Evolutionary conservation across 2,113 vertebrate species (phyloP).

Genomic region (Guaruba guarouba): DNA sequence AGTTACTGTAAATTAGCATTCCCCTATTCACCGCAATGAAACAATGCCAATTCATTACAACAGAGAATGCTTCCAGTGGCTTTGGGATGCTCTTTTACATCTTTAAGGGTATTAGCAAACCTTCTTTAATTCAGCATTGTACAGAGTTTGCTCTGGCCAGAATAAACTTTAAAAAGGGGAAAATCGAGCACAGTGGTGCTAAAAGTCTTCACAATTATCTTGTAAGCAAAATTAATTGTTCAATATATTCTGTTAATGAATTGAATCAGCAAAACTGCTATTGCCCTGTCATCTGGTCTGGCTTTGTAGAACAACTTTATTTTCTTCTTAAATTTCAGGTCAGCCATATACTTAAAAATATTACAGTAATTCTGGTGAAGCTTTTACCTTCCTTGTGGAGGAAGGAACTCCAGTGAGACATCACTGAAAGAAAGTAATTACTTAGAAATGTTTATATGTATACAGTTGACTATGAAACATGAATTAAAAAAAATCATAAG

Average conservation of each 20-base stretch:
- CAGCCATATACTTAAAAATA: neutral
- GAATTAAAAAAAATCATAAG: neutral
- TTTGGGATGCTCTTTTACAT: neutral
- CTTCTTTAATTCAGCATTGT: neutral
- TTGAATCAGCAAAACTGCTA: neutral
- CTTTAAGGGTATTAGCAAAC: neutral
- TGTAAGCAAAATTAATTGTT: neutral
- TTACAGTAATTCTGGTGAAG: neutral
- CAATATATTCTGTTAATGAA: neutral
- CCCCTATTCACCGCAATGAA: neutral
- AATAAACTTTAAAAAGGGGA: neutral
- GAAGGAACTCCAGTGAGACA: neutral
- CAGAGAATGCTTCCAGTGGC: neutral
- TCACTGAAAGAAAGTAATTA: neutral
- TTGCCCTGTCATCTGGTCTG: neutral
- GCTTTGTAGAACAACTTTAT: neutral
- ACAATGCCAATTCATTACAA: neutral
- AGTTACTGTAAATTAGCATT: neutral
- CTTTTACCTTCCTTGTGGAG: neutral
- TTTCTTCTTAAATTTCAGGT: conserved; percentile 8
- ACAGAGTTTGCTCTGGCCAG: neutral
- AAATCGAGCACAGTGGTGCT: neutral
- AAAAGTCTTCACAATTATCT: neutral
- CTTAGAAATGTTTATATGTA: neutral
- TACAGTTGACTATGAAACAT: neutral